Conservation (phyloP, 1,140 invertebrate genomes). For the Tribolium madens region DNA sequence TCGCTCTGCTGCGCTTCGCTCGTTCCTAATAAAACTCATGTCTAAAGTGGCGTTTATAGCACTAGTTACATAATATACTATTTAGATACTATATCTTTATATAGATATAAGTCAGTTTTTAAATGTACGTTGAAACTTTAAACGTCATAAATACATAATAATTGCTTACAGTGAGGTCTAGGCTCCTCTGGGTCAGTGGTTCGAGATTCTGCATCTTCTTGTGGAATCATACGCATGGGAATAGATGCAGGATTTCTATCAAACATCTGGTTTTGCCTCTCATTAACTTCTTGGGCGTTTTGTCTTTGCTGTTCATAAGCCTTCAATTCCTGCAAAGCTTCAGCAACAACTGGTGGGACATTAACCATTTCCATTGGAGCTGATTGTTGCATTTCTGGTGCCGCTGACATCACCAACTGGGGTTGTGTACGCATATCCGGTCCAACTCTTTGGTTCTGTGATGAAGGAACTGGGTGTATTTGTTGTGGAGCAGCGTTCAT, state of each 20-base stretch:
- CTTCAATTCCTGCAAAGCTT: conserved; percentile 55
- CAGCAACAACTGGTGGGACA: background rate
- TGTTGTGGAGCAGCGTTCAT: conserved; percentile 34
- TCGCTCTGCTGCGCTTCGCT: too few relatives aligned
- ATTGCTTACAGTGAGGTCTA: conserved; percentile 72
- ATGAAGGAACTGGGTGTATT: background rate
- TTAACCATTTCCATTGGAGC: background rate
- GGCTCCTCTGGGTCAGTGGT: conserved; percentile 63
- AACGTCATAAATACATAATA: too few relatives aligned
- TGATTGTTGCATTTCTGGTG: background rate
- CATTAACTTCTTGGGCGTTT: conserved; percentile 66
- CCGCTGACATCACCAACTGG: conserved; percentile 41
- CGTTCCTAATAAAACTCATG: too few relatives aligned
- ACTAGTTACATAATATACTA: too few relatives aligned
- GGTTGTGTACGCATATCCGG: conserved; percentile 39
- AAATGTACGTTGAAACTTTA: too few relatives aligned
- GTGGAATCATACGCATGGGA: conserved; percentile 70
- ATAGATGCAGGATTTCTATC: conserved; percentile 68
- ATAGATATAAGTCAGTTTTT: too few relatives aligned
- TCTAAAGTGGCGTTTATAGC: too few relatives aligned
- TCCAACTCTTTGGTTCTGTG: background rate
- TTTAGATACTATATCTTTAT: too few relatives aligned
- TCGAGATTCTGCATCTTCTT: conserved; percentile 63
- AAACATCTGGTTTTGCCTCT: conserved; percentile 68
- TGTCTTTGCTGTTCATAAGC: conserved; percentile 61